A percentile compares a stretch with the other conserved stretches of the same genome.
Conservation (phyloP, 2,888 invertebrate genomes). For the Xestia ashworthii region DNA sequence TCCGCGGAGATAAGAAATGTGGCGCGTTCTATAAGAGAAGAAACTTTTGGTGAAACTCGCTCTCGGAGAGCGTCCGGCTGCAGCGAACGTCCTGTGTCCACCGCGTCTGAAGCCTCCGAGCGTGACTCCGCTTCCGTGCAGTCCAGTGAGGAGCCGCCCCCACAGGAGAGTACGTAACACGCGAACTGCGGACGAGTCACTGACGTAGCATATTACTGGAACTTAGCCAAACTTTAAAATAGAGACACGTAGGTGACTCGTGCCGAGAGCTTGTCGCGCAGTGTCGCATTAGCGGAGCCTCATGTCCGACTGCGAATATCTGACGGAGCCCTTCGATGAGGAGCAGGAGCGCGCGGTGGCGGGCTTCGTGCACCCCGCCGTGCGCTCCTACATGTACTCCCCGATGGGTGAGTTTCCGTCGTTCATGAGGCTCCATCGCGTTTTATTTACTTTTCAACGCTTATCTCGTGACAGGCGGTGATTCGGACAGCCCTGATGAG, state of each 20-base stretch:
- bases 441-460: constrained; percentile 72
- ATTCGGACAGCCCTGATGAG: constrained; percentile 92
- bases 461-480: constrained; percentile 89
- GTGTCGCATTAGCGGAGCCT: constrained; percentile 87
- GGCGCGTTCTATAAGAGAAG: constrained; percentile 74
- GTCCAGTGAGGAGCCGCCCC: constrained; percentile 89
- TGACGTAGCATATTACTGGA: constrained; percentile 88
- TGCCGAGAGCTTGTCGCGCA: constrained; percentile 87
- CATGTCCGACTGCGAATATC: constrained; percentile 90
- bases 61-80: constrained; percentile 82
- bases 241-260: constrained; percentile 88
- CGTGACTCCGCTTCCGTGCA: constrained; percentile 88
- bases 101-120: constrained; percentile 88
- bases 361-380: constrained; percentile 87
- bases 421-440: constrained; percentile 77
- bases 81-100: constrained; percentile 87
- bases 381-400: constrained; percentile 90
- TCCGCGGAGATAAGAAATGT: constrained; percentile 77
- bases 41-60: constrained; percentile 74
- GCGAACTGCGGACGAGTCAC: constrained; percentile 83
- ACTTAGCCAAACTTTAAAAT: constrained; percentile 88
- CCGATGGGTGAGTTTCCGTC: constrained; percentile 87
- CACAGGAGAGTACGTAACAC: constrained; percentile 88
- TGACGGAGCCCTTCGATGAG: constrained; percentile 88
- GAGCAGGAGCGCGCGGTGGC: constrained; percentile 85